Percentiles rank a stretch among this genome's conserved stretches.
phyloP scores from a whole-genome alignment of 2,797 vertebrate genomes.

The Pseudocheirus occidentalis region DNA sequence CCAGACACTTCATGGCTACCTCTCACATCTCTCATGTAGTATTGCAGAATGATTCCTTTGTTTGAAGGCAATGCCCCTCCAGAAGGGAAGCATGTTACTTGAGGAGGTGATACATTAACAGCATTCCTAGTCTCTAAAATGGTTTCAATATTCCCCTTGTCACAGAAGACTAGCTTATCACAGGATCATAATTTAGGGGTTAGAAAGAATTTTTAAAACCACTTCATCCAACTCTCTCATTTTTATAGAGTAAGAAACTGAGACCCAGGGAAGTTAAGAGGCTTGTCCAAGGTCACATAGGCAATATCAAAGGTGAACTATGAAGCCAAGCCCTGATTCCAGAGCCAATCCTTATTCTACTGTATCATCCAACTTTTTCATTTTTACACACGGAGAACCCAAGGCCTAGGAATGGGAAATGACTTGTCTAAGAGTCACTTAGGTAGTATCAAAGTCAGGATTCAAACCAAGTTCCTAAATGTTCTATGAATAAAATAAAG shows the following conservation, averaged over 20 bases:
- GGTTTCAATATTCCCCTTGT: neutral
- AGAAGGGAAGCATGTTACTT: neutral
- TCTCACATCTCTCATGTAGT: neutral
- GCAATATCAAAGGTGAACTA: fast-evolving
- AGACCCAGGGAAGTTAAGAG: neutral
- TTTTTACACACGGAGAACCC: neutral
- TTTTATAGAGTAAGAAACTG: neutral
- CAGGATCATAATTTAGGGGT: neutral
- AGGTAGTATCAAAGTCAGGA: neutral
- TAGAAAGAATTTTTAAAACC: neutral
- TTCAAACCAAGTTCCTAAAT: neutral
- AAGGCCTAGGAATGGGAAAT: neutral
- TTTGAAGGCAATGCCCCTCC: neutral
- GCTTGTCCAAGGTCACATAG: too few relatives aligned
- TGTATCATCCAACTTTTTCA: neutral
- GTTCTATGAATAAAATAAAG: neutral
- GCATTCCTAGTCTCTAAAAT: neutral
- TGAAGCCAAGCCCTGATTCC: neutral
- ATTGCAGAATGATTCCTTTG: neutral
- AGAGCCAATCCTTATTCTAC: neutral
- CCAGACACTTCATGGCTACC: neutral
- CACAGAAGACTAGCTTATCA: neutral
- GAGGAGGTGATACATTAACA: neutral
- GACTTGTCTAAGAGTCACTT: fast-evolving
- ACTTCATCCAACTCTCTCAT: neutral